These are phyloP conservation scores for Zingel zingel DNA, from an alignment of 2,113 vertebrate species.

Conservation along the genomic window DNA sequence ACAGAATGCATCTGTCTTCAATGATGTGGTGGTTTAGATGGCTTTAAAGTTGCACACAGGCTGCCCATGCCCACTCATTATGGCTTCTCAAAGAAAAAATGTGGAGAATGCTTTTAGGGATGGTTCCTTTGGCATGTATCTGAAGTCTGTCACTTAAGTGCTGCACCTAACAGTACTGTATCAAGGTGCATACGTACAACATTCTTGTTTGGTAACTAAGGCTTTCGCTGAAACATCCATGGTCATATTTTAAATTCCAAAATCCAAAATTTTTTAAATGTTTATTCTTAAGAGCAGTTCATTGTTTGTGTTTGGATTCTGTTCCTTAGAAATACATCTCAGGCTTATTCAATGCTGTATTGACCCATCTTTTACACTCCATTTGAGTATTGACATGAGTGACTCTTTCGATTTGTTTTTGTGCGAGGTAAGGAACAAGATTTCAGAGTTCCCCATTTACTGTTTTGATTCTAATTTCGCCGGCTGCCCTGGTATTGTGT, in stretches of 20 bases:
- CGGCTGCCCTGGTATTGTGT: not conserved
- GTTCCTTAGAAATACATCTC: not conserved
- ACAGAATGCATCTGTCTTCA: slow-evolving; percentile 31
- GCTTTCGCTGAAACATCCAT: not conserved
- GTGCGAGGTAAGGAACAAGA: not conserved
- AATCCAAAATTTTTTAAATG: not conserved
- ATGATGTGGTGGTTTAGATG: slow-evolving; percentile 42
- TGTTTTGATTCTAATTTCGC: slow-evolving; percentile 14
- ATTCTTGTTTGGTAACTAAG: not conserved
- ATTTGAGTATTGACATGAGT: slow-evolving; percentile 14
- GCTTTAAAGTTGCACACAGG: slow-evolving; percentile 30
- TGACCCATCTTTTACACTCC: not conserved
- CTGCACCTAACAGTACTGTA: not conserved
- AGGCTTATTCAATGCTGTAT: not conserved
- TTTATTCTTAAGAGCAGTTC: not conserved
- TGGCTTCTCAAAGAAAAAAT: slow-evolving; percentile 44
- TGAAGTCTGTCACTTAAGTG: slow-evolving; percentile 1
- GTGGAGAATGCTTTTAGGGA: slow-evolving; percentile 36
- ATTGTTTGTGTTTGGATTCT: not conserved
- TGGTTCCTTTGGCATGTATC: not conserved
- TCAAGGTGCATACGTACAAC: not conserved
- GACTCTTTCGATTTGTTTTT: not conserved
- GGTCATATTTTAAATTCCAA: not conserved
- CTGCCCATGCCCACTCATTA: slow-evolving; percentile 39
- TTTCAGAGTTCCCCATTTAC: not conserved